Evolutionary conservation across 1,140 invertebrate species (phyloP).

Genomic region (Fopius arisanus): DNA sequence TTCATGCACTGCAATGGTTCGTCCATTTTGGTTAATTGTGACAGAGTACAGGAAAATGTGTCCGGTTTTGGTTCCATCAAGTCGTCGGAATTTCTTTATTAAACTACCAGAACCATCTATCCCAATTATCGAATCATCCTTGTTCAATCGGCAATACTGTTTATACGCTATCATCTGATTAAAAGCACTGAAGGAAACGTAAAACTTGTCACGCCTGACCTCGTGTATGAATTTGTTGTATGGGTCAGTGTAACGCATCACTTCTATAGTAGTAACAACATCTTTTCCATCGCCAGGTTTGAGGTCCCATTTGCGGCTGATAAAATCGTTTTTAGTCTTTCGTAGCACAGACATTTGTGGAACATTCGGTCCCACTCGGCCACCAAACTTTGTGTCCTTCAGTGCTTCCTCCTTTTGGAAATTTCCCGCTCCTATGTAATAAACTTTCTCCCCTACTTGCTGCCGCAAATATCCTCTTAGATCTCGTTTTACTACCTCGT

Average conservation of each 20-base stretch:
- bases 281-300: background rate
- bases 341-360: background rate
- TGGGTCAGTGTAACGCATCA: background rate
- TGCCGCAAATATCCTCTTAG: background rate
- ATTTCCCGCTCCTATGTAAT: background rate
- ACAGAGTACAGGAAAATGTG: slow-evolving; percentile 28
- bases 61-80: background rate
- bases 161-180: slow-evolving; percentile 12
- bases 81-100: background rate
- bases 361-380: background rate
- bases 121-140: background rate
- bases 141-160: background rate
- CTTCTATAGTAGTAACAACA: background rate
- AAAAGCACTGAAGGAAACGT: background rate
- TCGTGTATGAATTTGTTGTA: background rate
- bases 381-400: background rate
- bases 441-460: background rate
- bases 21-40: slow-evolving; percentile 26
- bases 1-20: slow-evolving; percentile 36
- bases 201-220: background rate
- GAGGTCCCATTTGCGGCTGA: background rate
- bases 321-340: slow-evolving; percentile 13
- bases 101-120: slow-evolving; percentile 24
- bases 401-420: background rate
- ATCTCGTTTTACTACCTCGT: background rate